phyloP scores from a whole-genome alignment of 2,113 vertebrate genomes.

The Gymnobelideus leadbeateri region DNA sequence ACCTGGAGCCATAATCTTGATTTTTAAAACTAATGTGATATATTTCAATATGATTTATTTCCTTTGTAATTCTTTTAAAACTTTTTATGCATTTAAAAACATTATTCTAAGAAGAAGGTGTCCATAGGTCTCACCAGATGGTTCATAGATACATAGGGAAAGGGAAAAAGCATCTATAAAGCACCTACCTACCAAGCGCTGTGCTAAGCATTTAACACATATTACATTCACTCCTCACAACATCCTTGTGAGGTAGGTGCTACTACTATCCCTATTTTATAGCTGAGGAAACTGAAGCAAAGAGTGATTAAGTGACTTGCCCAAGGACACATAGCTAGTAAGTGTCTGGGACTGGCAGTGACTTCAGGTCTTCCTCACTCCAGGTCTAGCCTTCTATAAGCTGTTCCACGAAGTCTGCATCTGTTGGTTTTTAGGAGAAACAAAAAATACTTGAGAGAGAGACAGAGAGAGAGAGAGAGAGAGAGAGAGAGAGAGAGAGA shows the following conservation, averaged over 20 bases:
- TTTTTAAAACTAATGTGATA: background rate
- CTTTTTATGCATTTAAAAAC: background rate
- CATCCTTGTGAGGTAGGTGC: background rate
- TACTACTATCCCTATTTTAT: background rate
- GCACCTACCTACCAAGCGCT: background rate
- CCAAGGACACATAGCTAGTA: background rate
- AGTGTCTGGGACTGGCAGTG: background rate
- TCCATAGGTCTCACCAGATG: background rate
- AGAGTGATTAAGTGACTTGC: background rate
- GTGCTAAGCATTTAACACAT: background rate
- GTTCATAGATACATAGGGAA: background rate
- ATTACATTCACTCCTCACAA: background rate
- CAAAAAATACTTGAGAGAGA: too few relatives aligned
- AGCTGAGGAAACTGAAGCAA: background rate
- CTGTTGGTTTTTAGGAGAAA: too few relatives aligned
- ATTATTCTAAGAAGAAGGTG: background rate
- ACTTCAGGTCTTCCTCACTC: background rate
- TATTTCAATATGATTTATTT: background rate
- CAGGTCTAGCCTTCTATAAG: background rate
- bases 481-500: too few relatives aligned
- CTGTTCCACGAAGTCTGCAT: too few relatives aligned
- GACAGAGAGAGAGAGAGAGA: too few relatives aligned
- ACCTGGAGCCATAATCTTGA: background rate
- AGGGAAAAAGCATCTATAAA: background rate
- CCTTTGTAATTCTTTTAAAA: background rate